These are phyloP conservation scores for Gortyna flavago DNA, from an alignment of 2,888 invertebrate genomes.

Conservation along the genomic window DNA sequence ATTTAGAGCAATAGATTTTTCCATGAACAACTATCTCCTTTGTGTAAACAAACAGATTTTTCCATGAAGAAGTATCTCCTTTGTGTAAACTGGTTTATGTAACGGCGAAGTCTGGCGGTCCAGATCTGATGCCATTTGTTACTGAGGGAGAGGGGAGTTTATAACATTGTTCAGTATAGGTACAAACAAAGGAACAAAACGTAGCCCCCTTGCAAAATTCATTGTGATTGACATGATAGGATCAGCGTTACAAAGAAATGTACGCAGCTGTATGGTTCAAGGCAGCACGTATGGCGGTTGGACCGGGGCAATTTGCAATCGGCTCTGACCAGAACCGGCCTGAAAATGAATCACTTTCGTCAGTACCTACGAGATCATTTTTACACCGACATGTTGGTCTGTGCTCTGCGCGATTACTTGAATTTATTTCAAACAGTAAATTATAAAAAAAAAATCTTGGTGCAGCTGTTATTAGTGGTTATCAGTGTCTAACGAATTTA, in stretches of 20 bases:
- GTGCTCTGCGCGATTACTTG: too few relatives aligned
- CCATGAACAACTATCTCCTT: neutral
- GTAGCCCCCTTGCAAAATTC: conserved; percentile 12
- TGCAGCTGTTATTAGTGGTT: neutral
- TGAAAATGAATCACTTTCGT: neutral
- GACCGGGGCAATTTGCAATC: too few relatives aligned
- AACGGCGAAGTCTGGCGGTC: neutral
- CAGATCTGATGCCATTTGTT: neutral
- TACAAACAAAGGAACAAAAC: conserved; percentile 10
- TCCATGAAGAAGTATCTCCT: neutral
- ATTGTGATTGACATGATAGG: conserved; percentile 14
- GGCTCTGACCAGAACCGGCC: too few relatives aligned
- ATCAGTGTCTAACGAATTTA: neutral
- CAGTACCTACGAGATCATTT: neutral
- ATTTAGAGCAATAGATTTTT: neutral
- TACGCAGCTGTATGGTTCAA: conserved; percentile 16
- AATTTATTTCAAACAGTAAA: neutral
- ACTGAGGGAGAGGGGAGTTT: neutral
- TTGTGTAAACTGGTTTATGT: conserved; percentile 24
- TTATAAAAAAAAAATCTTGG: neutral
- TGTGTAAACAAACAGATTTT: conserved; percentile 14
- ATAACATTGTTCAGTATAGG: neutral
- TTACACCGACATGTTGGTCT: neutral
- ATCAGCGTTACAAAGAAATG: conserved; percentile 12
- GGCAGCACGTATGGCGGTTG: neutral